phyloP scores from a whole-genome alignment of 2,113 vertebrate species.

The Rhinoderma darwinii region DNA sequence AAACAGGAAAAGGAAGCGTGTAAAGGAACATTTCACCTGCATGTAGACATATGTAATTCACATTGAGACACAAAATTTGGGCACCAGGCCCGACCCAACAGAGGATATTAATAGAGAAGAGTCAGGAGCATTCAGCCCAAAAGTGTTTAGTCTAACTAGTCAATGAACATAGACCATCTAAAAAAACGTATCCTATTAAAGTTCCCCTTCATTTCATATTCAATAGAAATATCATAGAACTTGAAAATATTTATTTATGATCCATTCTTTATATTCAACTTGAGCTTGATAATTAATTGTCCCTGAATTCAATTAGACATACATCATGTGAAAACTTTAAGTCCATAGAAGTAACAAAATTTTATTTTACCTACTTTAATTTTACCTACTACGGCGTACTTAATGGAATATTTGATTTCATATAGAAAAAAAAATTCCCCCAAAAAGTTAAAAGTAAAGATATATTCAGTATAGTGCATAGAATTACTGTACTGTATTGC shows the following conservation, averaged over 20 bases:
- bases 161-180: not conserved
- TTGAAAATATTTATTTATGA: not conserved
- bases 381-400: too few species aligned
- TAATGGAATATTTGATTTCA: too few species aligned
- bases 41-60: constrained; percentile 5
- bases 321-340: too few species aligned
- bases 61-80: constrained; percentile 21
- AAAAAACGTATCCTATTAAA: not conserved
- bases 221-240: not conserved
- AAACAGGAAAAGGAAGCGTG: not conserved
- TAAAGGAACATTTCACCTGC: not conserved
- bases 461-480: too few species aligned
- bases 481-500: too few species aligned
- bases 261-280: not conserved
- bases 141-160: constrained; percentile 37
- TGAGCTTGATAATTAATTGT: not conserved
- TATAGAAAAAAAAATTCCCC: too few species aligned
- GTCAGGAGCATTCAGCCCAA: constrained; percentile 13
- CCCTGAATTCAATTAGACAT: too few species aligned
- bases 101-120: not conserved
- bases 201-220: not conserved
- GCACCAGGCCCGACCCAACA: not conserved
- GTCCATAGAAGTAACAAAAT: too few species aligned
- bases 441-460: too few species aligned
- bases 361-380: too few species aligned